phyloP scores from a whole-genome alignment of 2,797 vertebrate species.

The Poecilia gillii region DNA sequence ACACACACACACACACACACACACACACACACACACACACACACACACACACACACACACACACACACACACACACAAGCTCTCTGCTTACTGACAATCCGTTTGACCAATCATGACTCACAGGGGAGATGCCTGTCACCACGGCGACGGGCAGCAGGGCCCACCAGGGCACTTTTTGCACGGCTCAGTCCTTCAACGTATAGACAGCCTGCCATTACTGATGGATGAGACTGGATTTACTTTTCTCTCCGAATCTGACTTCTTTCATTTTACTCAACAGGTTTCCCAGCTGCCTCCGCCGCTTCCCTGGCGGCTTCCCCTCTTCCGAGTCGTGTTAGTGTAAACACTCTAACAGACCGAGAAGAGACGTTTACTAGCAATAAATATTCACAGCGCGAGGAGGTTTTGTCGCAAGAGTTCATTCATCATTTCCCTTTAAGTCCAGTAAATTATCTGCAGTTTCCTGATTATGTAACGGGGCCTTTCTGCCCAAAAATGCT shows the following conservation, averaged over 20 bases:
- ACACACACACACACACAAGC: conserved; percentile 10
- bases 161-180: conserved; percentile 63
- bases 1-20: conserved; percentile 5
- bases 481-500: conserved; percentile 9
- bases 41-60: conserved; percentile 7
- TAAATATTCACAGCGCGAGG: neutral
- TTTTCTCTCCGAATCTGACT: conserved; percentile 10
- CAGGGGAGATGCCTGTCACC: conserved; percentile 64
- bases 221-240: conserved; percentile 58
- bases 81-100: conserved; percentile 45
- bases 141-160: conserved; percentile 59
- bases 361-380: neutral
- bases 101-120: conserved; percentile 60
- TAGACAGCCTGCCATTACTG: conserved; percentile 72
- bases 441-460: conserved; percentile 12
- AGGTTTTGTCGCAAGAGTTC: neutral
- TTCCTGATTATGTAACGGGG: conserved; percentile 39
- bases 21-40: conserved; percentile 2
- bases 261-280: conserved; percentile 14
- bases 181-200: conserved; percentile 60
- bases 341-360: conserved; percentile 12
- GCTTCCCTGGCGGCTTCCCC: neutral
- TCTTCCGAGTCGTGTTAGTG: neutral
- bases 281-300: conserved; percentile 9
- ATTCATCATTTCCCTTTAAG: conserved; percentile 11